Evolutionary conservation across 2,113 vertebrate genomes (phyloP).

Genomic region (Ochotona princeps): DNA sequence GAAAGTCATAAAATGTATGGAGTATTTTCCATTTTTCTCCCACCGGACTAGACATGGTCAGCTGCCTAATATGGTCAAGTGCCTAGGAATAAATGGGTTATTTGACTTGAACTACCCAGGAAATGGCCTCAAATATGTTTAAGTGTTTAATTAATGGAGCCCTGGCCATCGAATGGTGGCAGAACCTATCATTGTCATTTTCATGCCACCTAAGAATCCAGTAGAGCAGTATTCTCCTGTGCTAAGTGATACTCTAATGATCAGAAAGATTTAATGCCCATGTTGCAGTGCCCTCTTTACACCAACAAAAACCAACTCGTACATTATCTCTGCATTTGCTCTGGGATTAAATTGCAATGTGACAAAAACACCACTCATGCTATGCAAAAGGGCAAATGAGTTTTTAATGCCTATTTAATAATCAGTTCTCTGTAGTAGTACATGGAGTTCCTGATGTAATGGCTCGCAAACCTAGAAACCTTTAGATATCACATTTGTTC

Average conservation of each 20-base stretch:
- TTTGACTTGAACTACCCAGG: slow-evolving; percentile 34
- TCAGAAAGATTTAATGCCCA: background rate
- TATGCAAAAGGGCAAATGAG: slow-evolving; percentile 8
- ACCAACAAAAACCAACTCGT: background rate
- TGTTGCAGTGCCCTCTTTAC: background rate
- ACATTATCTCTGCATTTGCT: background rate
- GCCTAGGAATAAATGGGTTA: slow-evolving; percentile 7
- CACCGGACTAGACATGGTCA: background rate
- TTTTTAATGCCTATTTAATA: slow-evolving; percentile 16
- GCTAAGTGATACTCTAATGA: background rate
- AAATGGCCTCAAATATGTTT: slow-evolving; percentile 27
- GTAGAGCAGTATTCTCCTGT: background rate
- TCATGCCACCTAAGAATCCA: background rate
- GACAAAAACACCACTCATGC: background rate
- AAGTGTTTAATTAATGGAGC: background rate
- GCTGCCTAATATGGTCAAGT: slow-evolving; percentile 1
- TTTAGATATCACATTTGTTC: slow-evolving; percentile 30
- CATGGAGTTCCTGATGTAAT: background rate
- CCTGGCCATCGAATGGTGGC: background rate
- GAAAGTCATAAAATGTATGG: slow-evolving; percentile 15
- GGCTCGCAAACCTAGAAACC: background rate
- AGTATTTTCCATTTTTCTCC: background rate
- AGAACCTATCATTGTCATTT: slow-evolving; percentile 31
- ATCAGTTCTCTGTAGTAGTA: background rate
- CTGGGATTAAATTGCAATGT: slow-evolving; percentile 8